Conservation (phyloP, 2,888 invertebrate species). For the Kryphioiulus occultus region DNA sequence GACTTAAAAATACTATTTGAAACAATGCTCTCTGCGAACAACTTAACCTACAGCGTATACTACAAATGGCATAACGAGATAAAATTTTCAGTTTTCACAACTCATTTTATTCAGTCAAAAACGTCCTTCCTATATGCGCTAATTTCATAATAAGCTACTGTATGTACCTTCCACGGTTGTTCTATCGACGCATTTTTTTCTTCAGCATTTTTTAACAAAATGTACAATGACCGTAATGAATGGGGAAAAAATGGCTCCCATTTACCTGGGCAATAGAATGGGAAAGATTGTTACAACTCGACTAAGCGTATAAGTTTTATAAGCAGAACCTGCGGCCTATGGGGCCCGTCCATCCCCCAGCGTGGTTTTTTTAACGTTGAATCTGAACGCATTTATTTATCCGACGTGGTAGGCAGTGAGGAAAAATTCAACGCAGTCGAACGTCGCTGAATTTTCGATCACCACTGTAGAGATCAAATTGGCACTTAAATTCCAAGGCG, state of each 20-base stretch:
- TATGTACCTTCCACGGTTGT: background rate
- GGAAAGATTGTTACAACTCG: background rate
- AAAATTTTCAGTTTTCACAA: constrained; percentile 23
- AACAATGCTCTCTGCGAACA: background rate
- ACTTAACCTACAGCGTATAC: background rate
- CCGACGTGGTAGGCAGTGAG: background rate
- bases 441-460: constrained; percentile 12
- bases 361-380: background rate
- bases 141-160: constrained; percentile 7
- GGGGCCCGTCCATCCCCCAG: background rate
- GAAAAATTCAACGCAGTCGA: background rate
- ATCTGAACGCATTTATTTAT: background rate
- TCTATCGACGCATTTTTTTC: background rate
- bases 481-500: constrained; percentile 18
- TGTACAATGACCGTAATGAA: background rate
- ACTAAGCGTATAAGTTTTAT: constrained; percentile 18
- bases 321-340: background rate
- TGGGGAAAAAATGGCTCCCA: background rate
- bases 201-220: background rate
- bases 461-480: background rate
- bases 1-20: too few species aligned
- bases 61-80: constrained; percentile 9
- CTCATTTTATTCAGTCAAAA: background rate
- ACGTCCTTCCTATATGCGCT: background rate
- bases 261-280: constrained; percentile 25